These are phyloP conservation scores for Calameuta idolon DNA, from an alignment of 2,888 invertebrate species.

Conservation along the genomic window DNA sequence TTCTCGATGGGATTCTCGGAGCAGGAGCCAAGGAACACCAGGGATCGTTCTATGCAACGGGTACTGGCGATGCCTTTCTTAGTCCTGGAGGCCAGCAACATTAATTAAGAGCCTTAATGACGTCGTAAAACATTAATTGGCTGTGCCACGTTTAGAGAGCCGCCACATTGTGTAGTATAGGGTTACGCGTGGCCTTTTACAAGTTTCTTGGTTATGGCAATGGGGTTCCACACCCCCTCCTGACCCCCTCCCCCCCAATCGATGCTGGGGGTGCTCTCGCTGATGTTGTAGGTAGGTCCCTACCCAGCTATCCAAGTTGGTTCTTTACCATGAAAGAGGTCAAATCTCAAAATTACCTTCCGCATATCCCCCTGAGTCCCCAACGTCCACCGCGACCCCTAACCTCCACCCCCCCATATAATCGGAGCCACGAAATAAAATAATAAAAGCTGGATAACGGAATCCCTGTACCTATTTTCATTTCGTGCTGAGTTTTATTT, in stretches of 20 bases:
- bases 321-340: neutral
- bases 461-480: neutral
- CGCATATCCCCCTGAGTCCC: neutral
- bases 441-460: neutral
- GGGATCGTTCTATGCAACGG: conserved; percentile 23
- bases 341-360: neutral
- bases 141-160: conserved; percentile 18
- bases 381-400: neutral
- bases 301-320: neutral
- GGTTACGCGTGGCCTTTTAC: neutral
- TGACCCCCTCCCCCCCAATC: neutral
- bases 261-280: neutral
- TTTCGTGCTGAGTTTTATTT: neutral
- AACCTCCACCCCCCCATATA: neutral
- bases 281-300: neutral
- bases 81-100: conserved; percentile 15
- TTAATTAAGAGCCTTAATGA: conserved; percentile 26
- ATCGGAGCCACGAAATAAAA: neutral
- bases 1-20: neutral
- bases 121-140: conserved; percentile 26
- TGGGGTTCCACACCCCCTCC: neutral
- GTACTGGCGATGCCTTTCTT: conserved; percentile 8
- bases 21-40: neutral
- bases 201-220: neutral
- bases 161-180: conserved; percentile 2